Evolutionary conservation across 2,113 vertebrate species (phyloP), one percentile per base, ranked within the genome.

Genomic region (Zootoca vivipara): DNA sequence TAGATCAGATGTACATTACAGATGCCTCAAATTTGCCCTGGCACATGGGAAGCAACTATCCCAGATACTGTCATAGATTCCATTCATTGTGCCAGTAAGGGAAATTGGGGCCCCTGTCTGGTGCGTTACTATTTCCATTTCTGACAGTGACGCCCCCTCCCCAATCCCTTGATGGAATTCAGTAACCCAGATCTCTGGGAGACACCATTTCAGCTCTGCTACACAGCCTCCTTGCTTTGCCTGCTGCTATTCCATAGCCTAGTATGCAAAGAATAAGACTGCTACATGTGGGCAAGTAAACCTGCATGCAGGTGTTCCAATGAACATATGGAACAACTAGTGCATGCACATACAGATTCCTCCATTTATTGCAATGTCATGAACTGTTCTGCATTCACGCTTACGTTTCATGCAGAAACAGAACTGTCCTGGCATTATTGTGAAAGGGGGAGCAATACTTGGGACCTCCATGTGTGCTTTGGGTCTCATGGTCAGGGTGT

Each of bases 21-120:
- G 72, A 85, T 85, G 73, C 56, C 56, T 85, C 56, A 85, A 65
- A 85, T 77, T 65, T 85, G 56, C 26, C 35, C 56, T 85, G 35
- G 65, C 35, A 75, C 72, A 65, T 85, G 56, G 84, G 73, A 85
- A 85, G 77, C 20, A 85, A 30, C 35, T 77, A 40, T 30, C 69
- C 40, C 84, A 42, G 52, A 77, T 65, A 64, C 56, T 20, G 58
- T 77, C 84, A 85, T 75, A 85, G 56, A 85, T 85, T 85, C 84
- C 73, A 77, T 85, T 58, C 33, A 74, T 42, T 38, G 33, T 85
- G 84, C 84, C 72, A 85, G 35, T 64, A 77, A 22, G 26, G 58
- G 35, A 85, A 75, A 85, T 77, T 64, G 20, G 16, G n/a, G 16
- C 42, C 64, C 69, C 52, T 40, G 52, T 42, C 33, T 85, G 35